These are phyloP conservation scores for Drosophila insularis DNA, from an alignment of 1,140 invertebrate genomes.

Conservation along the genomic window DNA sequence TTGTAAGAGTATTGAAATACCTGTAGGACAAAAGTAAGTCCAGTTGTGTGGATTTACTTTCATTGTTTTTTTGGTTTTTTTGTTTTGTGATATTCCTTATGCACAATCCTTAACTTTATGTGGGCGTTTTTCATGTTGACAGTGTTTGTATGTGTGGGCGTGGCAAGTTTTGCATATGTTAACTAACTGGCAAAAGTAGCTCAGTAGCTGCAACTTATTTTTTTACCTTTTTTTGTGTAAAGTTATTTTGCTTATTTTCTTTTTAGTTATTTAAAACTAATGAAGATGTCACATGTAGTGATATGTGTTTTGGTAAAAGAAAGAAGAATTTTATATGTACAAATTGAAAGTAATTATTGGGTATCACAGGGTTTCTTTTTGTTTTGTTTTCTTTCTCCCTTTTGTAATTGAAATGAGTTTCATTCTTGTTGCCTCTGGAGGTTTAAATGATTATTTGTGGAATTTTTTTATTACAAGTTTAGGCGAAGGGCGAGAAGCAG, in stretches of 20 bases:
- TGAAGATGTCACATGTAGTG: slow-evolving; percentile 8
- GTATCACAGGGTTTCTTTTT: neutral
- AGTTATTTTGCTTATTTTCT: too few relatives aligned
- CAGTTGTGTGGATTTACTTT: slow-evolving; percentile 2
- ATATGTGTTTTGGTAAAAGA: neutral
- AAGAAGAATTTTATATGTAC: neutral
- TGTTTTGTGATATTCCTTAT: neutral
- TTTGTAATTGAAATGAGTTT: slow-evolving; percentile 10
- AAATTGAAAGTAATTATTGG: slow-evolving; percentile 5
- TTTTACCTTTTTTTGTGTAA: neutral
- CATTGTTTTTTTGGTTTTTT: slow-evolving; percentile 16
- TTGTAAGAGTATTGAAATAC: neutral
- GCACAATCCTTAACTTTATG: slow-evolving; percentile 68
- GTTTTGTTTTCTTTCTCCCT: neutral
- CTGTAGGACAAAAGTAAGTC: neutral
- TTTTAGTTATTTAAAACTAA: slow-evolving; percentile 13
- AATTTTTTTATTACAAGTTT: slow-evolving; percentile 52
- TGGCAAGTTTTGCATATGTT: slow-evolving; percentile 54
- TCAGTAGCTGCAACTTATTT: slow-evolving; percentile 43
- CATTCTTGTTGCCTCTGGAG: slow-evolving; percentile 1
- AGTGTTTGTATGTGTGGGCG: slow-evolving; percentile 45
- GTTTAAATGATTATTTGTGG: slow-evolving; percentile 52
- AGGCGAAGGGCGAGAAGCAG: too few relatives aligned
- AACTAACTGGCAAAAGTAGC: slow-evolving; percentile 49
- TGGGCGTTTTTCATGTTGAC: slow-evolving; percentile 69